Evolutionary conservation across 2,888 invertebrate species (phyloP), one percentile per base, ranked within the genome.

Genomic region (Pandemis corylana): DNA sequence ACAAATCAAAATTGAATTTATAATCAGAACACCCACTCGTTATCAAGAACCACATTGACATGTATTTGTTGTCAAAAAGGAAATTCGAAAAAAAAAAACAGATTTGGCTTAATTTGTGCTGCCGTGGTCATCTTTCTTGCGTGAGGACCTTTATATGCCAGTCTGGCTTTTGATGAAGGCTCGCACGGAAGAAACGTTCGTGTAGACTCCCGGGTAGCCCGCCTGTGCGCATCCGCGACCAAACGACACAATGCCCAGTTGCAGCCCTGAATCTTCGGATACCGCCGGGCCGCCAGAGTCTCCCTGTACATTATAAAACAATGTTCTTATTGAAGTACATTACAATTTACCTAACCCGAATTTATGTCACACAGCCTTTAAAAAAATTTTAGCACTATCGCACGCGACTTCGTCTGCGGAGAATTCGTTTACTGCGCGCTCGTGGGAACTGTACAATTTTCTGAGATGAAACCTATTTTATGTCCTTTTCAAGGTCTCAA

Each of bases 261-360:
- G 84, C 1, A 76, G 13, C 0, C 80, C 78, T 7, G 77, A 49
- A 0, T 78, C 75, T 20, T 73, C 74, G 10, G 76, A 65, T 3
- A 87, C 86, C 0, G 87, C 88, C 62, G 90, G 90, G 4, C 90
- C 90, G 6, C 90, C 90, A 3, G 90, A 91, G 79, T 90, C 91
- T 72, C 91, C 90, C 91, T 90, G 75, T n/a, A 5, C 51, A 53
- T 10, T 3, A 46, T 4, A 46, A 46, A 4, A 46, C 46, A 46
- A 12, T 46, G 9, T 9, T 5, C 12, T 46, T 12, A 4, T 46
- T 12, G 20, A 20, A 20, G 20, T 20, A 20, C 20, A 20, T 20
- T 36, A 36, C 28, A 36, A 36, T 4, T 2, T 2, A 36, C 2
- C 4, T 36, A 36, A 36, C 28, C 28, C 28, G 4, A 36, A 36